Evolutionary conservation across 2,113 vertebrate species (phyloP).

Genomic region (Dasyornis broadbenti): DNA sequence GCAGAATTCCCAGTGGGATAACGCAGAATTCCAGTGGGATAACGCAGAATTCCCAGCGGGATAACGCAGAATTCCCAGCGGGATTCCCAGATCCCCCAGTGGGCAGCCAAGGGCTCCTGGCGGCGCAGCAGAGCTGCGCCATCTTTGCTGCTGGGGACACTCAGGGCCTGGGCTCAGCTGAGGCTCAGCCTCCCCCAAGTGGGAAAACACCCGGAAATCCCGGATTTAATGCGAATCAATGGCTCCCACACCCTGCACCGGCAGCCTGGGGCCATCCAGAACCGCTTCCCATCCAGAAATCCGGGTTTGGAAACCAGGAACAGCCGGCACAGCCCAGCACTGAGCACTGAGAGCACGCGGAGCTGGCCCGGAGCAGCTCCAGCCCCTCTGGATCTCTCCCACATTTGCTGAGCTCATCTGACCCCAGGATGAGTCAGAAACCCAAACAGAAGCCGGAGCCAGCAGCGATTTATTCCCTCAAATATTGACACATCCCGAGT

Average conservation of each 20-base stretch:
- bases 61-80: not conserved
- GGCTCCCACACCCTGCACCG: not conserved
- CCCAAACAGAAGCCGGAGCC: not conserved
- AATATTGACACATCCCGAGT: not conserved
- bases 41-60: not conserved
- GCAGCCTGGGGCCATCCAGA: fast-evolving
- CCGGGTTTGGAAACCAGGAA: not conserved
- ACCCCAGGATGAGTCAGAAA: constrained; percentile 10
- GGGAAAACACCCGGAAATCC: not conserved
- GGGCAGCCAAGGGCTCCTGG: not conserved
- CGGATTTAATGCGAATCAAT: not conserved
- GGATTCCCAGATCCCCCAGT: not conserved
- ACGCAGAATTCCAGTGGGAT: not conserved
- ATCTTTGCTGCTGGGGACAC: fast-evolving
- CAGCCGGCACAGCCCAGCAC: not conserved
- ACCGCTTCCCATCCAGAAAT: too few relatives aligned
- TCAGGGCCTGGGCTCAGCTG: fast-evolving
- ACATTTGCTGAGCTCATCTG: not conserved
- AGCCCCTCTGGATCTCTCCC: not conserved
- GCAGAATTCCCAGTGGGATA: not conserved
- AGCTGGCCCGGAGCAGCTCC: not conserved
- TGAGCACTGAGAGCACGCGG: not conserved
- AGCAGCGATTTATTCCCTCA: not conserved
- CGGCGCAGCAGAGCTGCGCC: not conserved
- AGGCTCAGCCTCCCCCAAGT: fast-evolving